A percentile compares a stretch with the other conserved stretches of the same genome.
phyloP scores from a whole-genome alignment of 2,797 vertebrate species.

The Chelonia mydas region DNA sequence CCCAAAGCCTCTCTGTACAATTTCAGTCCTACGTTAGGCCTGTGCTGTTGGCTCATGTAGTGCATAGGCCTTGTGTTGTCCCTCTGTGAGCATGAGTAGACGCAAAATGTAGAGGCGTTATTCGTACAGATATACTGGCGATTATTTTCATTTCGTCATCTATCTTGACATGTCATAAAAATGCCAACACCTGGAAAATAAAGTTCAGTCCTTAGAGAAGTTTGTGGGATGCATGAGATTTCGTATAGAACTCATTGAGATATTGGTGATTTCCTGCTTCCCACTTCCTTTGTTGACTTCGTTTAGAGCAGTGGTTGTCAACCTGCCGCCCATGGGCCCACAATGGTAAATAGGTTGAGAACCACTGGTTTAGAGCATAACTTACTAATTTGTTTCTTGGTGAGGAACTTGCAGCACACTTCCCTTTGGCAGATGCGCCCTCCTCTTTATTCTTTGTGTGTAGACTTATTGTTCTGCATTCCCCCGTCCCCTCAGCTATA shows the following conservation, averaged over 20 bases:
- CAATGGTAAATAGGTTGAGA: too few relatives aligned
- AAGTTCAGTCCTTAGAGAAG: slow-evolving; percentile 7
- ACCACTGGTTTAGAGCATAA: background rate
- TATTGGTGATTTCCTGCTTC: background rate
- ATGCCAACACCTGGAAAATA: background rate
- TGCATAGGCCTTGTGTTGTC: background rate
- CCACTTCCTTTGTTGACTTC: background rate
- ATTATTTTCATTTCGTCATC: background rate
- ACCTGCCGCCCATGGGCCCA: too few relatives aligned
- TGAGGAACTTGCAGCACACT: background rate
- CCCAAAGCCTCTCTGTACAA: background rate
- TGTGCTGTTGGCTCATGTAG: background rate
- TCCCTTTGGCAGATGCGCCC: background rate
- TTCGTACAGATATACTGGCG: background rate
- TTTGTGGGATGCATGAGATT: background rate
- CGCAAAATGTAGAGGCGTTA: background rate
- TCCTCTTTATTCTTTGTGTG: background rate
- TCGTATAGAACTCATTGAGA: background rate
- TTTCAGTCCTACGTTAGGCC: background rate
- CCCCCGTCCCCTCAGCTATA: background rate
- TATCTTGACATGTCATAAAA: background rate
- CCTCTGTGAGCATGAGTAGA: background rate
- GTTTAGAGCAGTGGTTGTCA: background rate
- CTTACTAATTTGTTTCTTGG: background rate
- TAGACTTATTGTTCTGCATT: slow-evolving; percentile 22